phyloP scores from a whole-genome alignment of 2,797 vertebrate genomes.

The Oreortyx pictus region DNA sequence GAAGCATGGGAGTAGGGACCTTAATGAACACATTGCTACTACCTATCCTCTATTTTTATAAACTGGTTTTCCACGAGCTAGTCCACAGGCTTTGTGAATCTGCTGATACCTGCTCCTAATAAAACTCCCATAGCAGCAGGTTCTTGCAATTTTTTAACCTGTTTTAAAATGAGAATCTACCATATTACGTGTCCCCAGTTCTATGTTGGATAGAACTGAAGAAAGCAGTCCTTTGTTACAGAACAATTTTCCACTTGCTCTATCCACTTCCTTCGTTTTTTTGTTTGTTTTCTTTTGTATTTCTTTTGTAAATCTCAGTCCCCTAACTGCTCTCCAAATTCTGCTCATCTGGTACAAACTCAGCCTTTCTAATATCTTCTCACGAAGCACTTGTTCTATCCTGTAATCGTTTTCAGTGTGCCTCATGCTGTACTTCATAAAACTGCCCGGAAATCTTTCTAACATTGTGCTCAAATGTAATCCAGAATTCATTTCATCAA shows the following conservation, averaged over 20 bases:
- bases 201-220: neutral
- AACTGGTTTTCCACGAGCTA: neutral
- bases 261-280: neutral
- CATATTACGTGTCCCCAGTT: too few relatives aligned
- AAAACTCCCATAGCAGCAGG: neutral
- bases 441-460: neutral
- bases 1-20: neutral
- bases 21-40: neutral
- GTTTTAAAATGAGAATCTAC: neutral
- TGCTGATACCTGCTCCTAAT: accelerated
- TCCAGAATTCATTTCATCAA: neutral
- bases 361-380: neutral
- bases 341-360: neutral
- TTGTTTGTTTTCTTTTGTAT: too few relatives aligned
- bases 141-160: neutral
- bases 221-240: neutral
- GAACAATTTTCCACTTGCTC: neutral
- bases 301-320: neutral
- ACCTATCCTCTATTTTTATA: neutral
- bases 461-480: neutral
- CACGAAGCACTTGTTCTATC: neutral
- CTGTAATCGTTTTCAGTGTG: neutral
- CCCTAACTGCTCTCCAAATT: neutral
- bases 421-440: neutral
- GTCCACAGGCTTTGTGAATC: neutral